phyloP scores from a whole-genome alignment of 1,140 invertebrate species.

The Ceratosolen fusciceps region DNA sequence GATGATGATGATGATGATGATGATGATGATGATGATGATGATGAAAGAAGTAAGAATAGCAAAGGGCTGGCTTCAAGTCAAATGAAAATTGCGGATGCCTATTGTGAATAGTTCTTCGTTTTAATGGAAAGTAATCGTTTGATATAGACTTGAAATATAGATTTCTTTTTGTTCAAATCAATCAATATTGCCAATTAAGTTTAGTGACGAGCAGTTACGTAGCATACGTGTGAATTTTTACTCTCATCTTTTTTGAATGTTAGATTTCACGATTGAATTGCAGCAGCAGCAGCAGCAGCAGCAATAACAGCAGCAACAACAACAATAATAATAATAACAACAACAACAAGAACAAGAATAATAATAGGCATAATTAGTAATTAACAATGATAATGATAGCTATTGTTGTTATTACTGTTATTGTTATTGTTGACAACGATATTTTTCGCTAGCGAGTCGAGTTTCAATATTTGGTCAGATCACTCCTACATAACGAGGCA shows the following conservation, averaged over 20 bases:
- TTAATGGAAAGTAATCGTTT: conserved; percentile 23
- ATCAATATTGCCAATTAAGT: conserved; percentile 50
- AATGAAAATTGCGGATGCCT: conserved; percentile 19
- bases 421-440: no score
- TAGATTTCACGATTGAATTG: conserved; percentile 46
- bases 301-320: no score
- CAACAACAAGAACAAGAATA: no score
- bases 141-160: conserved; percentile 32
- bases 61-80: conserved; percentile 18
- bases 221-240: conserved; percentile 44
- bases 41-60: background rate
- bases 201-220: conserved; percentile 45
- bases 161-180: conserved; percentile 38
- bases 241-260: conserved; percentile 48
- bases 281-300: no score
- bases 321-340: no score
- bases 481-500: background rate
- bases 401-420: no score
- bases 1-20: no score
- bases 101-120: conserved; percentile 29
- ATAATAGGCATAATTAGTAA: no score
- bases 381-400: no score
- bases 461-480: conserved; percentile 6
- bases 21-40: no score
- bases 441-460: conserved; percentile 10